phyloP scores from a whole-genome alignment of 2,797 vertebrate species.

The Sebastes wilsoni region DNA sequence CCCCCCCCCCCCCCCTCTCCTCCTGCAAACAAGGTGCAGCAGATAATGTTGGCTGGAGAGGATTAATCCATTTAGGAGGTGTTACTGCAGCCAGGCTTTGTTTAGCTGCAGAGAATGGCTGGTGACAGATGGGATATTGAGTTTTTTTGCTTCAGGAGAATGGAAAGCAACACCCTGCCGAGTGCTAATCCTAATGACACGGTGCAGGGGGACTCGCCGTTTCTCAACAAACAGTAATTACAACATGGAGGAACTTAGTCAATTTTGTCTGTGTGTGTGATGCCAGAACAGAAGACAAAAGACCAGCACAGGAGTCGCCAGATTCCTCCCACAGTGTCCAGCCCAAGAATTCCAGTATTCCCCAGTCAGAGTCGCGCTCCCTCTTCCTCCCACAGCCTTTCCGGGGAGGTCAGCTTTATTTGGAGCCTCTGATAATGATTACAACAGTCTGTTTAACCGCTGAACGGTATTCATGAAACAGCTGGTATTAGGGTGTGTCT shows the following conservation, averaged over 20 bases:
- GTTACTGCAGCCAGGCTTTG: constrained; percentile 55
- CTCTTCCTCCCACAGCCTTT: constrained; percentile 69
- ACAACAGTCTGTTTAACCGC: constrained; percentile 23
- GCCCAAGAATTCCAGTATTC: constrained; percentile 63
- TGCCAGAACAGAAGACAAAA: constrained; percentile 15
- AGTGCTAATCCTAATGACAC: constrained; percentile 60
- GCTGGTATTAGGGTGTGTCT: constrained; percentile 50
- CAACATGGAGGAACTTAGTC: constrained; percentile 41
- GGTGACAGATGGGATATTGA: constrained; percentile 71
- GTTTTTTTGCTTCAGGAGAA: constrained; percentile 64
- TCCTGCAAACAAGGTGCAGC: constrained; percentile 10
- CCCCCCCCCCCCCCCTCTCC: too few relatives aligned
- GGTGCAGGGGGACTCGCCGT: constrained; percentile 32
- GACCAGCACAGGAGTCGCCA: background rate
- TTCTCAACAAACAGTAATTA: constrained; percentile 68
- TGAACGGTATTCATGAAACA: constrained; percentile 23
- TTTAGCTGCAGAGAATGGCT: constrained; percentile 39
- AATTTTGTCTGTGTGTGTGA: constrained; percentile 31
- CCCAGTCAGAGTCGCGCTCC: constrained; percentile 35
- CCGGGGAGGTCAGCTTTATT: constrained; percentile 43
- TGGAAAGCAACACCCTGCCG: constrained; percentile 56
- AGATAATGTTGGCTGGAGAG: constrained; percentile 30
- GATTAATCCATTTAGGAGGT: constrained; percentile 65
- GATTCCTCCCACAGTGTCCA: constrained; percentile 50
- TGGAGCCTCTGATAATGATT: constrained; percentile 30